Conservation (phyloP, 2,113 vertebrate species). For the Fregetta grallaria region DNA sequence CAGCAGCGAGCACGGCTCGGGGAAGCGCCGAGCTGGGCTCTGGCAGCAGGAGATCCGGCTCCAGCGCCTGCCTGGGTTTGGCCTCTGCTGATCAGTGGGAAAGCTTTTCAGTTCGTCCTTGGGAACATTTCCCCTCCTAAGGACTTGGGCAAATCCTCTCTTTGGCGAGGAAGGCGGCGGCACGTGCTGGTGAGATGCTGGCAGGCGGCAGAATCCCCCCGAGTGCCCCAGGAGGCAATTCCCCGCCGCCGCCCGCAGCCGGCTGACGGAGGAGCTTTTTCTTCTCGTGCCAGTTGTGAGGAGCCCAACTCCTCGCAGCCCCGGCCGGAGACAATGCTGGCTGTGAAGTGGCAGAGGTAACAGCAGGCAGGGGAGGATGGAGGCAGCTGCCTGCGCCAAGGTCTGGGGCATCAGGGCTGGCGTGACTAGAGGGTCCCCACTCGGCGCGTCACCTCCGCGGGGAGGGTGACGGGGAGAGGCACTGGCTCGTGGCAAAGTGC, state of each 20-base stretch:
- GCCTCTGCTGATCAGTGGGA: background rate
- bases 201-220: background rate
- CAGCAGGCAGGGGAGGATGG: background rate
- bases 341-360: background rate
- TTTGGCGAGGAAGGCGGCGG: background rate
- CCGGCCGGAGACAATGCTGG: background rate
- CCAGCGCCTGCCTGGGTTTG: background rate
- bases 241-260: background rate
- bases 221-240: fast-evolving
- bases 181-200: background rate
- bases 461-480: background rate
- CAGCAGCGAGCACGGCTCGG: background rate
- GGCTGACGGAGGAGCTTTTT: background rate
- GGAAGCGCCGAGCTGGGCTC: background rate
- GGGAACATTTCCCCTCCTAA: background rate
- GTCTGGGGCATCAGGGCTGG: background rate
- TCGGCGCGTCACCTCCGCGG: fast-evolving
- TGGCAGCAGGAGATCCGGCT: background rate
- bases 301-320: background rate
- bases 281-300: background rate
- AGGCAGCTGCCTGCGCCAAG: background rate
- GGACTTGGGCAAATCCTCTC: background rate
- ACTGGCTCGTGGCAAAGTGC: background rate
- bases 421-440: background rate
- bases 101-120: background rate